phyloP scores from a whole-genome alignment of 1,140 invertebrate genomes.

The Musca vetustissima region DNA sequence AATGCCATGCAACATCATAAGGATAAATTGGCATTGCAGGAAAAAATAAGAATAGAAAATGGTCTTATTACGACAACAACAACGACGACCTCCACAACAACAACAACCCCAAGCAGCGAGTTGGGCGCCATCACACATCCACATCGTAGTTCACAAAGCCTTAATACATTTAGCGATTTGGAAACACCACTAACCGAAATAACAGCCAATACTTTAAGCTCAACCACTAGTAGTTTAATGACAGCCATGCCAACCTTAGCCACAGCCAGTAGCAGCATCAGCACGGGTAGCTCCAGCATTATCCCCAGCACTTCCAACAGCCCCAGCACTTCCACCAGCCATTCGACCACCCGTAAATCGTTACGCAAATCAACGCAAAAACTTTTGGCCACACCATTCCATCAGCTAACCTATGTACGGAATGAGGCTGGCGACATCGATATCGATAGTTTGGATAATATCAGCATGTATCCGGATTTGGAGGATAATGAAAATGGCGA shows the following conservation, averaged over 20 bases:
- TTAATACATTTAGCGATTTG: not conserved
- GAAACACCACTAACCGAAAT: not conserved
- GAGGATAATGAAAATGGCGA: slow-evolving; percentile 32
- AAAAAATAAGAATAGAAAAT: too few relatives aligned
- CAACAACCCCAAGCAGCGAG: too few relatives aligned
- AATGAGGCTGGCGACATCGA: slow-evolving; percentile 50
- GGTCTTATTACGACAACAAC: not conserved
- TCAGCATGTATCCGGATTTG: slow-evolving; percentile 49
- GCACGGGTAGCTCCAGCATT: slow-evolving; percentile 28
- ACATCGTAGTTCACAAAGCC: not conserved
- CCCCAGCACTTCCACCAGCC: slow-evolving; percentile 31
- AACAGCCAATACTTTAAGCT: not conserved
- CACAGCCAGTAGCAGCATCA: slow-evolving; percentile 27
- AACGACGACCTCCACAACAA: slow-evolving; percentile 1
- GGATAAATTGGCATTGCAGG: too few relatives aligned
- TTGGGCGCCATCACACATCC: not conserved
- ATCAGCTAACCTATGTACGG: slow-evolving; percentile 46
- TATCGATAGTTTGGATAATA: slow-evolving; percentile 51
- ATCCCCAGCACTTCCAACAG: slow-evolving; percentile 29
- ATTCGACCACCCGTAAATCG: slow-evolving; percentile 33
- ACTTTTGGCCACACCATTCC: slow-evolving; percentile 46
- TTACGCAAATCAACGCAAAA: slow-evolving; percentile 44
- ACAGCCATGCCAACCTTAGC: slow-evolving; percentile 12
- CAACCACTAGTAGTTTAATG: slow-evolving; percentile 1
- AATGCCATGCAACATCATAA: too few relatives aligned